Conservation (phyloP, 2,113 vertebrate species). For the Gila orcuttii region DNA sequence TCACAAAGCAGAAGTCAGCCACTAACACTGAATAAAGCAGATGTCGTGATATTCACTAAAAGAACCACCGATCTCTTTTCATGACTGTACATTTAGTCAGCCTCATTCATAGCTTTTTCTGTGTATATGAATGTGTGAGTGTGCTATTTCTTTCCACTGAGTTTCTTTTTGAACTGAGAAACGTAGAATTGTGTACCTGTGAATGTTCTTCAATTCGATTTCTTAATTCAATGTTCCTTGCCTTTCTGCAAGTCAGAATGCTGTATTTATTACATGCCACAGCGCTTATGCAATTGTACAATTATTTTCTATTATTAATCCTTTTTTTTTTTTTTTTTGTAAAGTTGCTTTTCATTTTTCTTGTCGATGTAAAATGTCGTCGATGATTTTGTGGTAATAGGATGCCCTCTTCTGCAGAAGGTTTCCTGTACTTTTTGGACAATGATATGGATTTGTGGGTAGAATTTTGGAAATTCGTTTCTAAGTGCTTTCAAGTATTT, state of each 20-base stretch:
- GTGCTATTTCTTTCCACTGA: slow-evolving; percentile 60
- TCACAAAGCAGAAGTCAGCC: slow-evolving; percentile 10
- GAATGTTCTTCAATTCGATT: slow-evolving; percentile 75
- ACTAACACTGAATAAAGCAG: slow-evolving; percentile 13
- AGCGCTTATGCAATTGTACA: slow-evolving; percentile 87
- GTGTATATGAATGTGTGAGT: slow-evolving; percentile 65
- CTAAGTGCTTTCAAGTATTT: slow-evolving; percentile 89
- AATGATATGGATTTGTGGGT: slow-evolving; percentile 86
- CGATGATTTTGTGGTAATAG: slow-evolving; percentile 78
- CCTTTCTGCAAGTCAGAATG: slow-evolving; percentile 86
- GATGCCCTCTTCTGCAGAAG: slow-evolving; percentile 73
- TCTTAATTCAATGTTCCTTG: slow-evolving; percentile 78
- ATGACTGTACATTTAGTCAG: slow-evolving; percentile 66
- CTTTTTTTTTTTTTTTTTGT: slow-evolving; percentile 55
- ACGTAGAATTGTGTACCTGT: slow-evolving; percentile 79
- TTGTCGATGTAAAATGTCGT: slow-evolving; percentile 82
- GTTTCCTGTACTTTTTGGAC: slow-evolving; percentile 83
- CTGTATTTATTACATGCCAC: slow-evolving; percentile 84
- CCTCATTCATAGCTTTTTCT: slow-evolving; percentile 71
- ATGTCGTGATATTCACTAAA: slow-evolving; percentile 25
- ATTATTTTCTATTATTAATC: slow-evolving; percentile 65
- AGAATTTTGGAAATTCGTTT: slow-evolving; percentile 89
- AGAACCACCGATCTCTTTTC: slow-evolving; percentile 52
- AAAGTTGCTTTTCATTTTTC: slow-evolving; percentile 66
- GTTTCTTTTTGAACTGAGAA: slow-evolving; percentile 69